These are phyloP conservation scores for Dasyprocta punctata DNA, from an alignment of 2,113 vertebrate genomes.

Conservation along the genomic window DNA sequence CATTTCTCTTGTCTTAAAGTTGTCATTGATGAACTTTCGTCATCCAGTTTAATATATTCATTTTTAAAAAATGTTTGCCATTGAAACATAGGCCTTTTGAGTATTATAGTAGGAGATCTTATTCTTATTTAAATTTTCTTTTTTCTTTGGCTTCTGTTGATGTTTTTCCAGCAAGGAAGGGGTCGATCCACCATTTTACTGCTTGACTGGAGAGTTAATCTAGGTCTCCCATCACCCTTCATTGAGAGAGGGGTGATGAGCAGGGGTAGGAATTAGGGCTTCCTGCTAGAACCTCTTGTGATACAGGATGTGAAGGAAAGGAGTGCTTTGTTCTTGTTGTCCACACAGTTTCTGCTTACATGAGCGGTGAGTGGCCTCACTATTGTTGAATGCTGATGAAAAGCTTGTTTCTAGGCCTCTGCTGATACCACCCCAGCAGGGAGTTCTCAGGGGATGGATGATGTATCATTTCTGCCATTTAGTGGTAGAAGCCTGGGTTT, in stretches of 20 bases:
- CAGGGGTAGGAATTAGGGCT: background rate
- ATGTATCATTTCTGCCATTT: background rate
- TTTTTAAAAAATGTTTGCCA: background rate
- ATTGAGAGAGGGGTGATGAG: fast-evolving
- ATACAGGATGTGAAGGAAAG: background rate
- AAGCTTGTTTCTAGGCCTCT: background rate
- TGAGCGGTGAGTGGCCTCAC: too few species aligned
- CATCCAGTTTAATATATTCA: background rate
- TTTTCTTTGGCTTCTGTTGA: background rate
- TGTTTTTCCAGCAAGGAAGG: background rate
- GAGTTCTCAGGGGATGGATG: background rate
- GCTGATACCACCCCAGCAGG: background rate
- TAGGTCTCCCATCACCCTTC: background rate
- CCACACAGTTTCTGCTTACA: background rate
- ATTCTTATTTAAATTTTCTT: background rate
- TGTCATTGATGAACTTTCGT: background rate
- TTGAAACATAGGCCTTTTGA: background rate
- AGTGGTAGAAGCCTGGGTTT: background rate
- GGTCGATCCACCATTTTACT: background rate
- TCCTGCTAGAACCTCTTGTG: background rate
- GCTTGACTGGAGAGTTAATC: background rate
- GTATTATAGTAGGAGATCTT: background rate
- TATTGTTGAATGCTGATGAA: background rate
- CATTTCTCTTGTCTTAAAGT: background rate
- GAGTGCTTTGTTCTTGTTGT: background rate